Conservation (phyloP, 2,113 vertebrate species). For the Pomatostomus ruficeps region DNA sequence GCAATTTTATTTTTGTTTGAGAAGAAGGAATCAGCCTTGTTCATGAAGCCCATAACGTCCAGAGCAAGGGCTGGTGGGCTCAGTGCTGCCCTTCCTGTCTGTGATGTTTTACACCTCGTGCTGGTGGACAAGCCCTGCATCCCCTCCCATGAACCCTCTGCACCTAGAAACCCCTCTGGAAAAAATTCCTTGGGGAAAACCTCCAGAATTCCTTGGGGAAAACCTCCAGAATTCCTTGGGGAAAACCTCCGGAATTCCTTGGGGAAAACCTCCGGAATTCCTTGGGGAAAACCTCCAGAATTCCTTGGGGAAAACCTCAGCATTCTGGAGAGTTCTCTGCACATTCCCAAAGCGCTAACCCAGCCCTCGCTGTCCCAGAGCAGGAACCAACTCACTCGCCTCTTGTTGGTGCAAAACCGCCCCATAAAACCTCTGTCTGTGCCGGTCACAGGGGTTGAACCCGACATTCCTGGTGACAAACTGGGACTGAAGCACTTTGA, state of each 20-base stretch:
- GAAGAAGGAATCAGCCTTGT: not conserved
- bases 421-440: not conserved
- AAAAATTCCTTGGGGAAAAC: not conserved
- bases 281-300: too few relatives aligned
- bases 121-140: not conserved
- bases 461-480: fast-evolving
- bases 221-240: too few relatives aligned
- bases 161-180: not conserved
- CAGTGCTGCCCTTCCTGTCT: not conserved
- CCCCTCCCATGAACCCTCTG: not conserved
- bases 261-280: too few relatives aligned
- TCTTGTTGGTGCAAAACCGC: not conserved
- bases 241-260: too few relatives aligned
- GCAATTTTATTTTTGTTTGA: not conserved
- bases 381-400: not conserved
- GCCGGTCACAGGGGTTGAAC: not conserved
- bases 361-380: fast-evolving
- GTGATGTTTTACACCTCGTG: not conserved
- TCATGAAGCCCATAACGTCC: not conserved
- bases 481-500: not conserved
- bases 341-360: not conserved
- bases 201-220: too few relatives aligned
- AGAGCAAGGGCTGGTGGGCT: not conserved
- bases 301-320: not conserved
- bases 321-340: not conserved